Conservation (phyloP, 1,140 invertebrate genomes). For the Drosophila nannoptera region DNA sequence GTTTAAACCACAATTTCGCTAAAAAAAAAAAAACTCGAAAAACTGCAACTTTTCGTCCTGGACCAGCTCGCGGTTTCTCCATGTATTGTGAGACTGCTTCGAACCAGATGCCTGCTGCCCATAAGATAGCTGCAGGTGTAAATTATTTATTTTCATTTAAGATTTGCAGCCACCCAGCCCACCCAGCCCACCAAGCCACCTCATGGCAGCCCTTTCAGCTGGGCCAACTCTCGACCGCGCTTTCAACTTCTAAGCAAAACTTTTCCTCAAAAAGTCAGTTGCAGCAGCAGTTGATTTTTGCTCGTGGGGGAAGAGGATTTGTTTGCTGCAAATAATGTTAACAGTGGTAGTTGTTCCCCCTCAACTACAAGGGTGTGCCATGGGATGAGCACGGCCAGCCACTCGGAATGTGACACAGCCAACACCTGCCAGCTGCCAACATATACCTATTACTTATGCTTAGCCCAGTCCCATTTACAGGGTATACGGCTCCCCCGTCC, state of each 20-base stretch:
- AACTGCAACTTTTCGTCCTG: slow-evolving; percentile 69
- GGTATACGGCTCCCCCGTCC: slow-evolving; percentile 13
- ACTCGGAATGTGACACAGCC: too few species aligned
- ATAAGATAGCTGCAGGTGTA: slow-evolving; percentile 72
- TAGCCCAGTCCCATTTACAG: slow-evolving; percentile 8
- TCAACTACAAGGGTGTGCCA: slow-evolving; percentile 16
- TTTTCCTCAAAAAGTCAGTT: slow-evolving; percentile 71
- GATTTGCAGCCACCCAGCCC: slow-evolving; percentile 53
- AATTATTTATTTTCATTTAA: slow-evolving; percentile 79
- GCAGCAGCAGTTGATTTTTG: slow-evolving; percentile 74
- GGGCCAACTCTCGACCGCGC: slow-evolving; percentile 19
- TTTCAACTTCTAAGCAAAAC: slow-evolving; percentile 61
- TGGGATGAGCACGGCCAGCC: too few species aligned
- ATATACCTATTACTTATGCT: too few species aligned
- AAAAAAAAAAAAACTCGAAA: slow-evolving; percentile 64
- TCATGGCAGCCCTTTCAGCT: not conserved
- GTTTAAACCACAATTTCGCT: slow-evolving; percentile 68
- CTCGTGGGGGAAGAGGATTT: slow-evolving; percentile 43
- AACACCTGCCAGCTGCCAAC: too few species aligned
- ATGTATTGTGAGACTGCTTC: not conserved
- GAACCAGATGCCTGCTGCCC: slow-evolving; percentile 25
- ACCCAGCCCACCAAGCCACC: not conserved
- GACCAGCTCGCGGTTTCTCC: slow-evolving; percentile 23
- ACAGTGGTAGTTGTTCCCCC: slow-evolving; percentile 26
- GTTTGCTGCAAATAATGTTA: slow-evolving; percentile 75